A percentile compares a stretch with the other conserved stretches of the same genome.
These are phyloP conservation scores for Acleris holmiana DNA, from an alignment of 2,888 invertebrate genomes.

Conservation along the genomic window DNA sequence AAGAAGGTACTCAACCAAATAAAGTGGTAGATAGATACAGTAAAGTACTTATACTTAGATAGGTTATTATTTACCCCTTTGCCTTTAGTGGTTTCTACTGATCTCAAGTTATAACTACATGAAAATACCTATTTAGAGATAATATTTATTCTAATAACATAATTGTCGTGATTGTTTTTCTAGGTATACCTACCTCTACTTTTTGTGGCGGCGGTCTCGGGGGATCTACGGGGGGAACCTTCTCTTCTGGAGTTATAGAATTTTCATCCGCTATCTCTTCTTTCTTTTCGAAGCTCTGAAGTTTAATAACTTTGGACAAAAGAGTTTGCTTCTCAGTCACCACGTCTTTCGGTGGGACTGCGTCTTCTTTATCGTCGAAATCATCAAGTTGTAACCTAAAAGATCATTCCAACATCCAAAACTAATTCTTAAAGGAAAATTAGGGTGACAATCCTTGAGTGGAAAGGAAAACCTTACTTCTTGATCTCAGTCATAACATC, in stretches of 20 bases:
- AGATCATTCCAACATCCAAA: conserved; percentile 6
- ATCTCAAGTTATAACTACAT: too few species aligned
- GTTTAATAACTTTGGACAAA: conserved; percentile 67
- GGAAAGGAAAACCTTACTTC: conserved; percentile 64
- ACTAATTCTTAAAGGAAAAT: too few species aligned
- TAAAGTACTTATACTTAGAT: too few species aligned
- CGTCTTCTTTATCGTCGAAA: conserved; percentile 57
- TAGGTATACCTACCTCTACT: conserved; percentile 56
- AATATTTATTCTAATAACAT: not conserved
- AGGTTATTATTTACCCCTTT: too few species aligned
- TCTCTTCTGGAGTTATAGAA: conserved; percentile 28
- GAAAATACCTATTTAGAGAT: too few species aligned
- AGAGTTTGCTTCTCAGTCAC: conserved; percentile 74
- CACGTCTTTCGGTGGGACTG: conserved; percentile 67
- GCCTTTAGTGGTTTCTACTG: too few species aligned
- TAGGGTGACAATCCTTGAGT: too few species aligned
- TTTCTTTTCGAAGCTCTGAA: conserved; percentile 70
- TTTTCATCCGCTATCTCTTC: conserved; percentile 49
- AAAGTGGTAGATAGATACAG: too few species aligned
- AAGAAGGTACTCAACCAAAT: too few species aligned
- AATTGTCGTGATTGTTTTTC: not conserved
- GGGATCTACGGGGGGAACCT: conserved; percentile 47
- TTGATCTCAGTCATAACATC: conserved; percentile 86
- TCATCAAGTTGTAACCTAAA: conserved; percentile 69
- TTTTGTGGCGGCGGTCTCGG: conserved; percentile 61